Percentiles rank a stretch among this genome's conserved stretches.
These are phyloP conservation scores for Chaetodon trifasciatus DNA, from an alignment of 2,797 vertebrate genomes.

Conservation along the genomic window DNA sequence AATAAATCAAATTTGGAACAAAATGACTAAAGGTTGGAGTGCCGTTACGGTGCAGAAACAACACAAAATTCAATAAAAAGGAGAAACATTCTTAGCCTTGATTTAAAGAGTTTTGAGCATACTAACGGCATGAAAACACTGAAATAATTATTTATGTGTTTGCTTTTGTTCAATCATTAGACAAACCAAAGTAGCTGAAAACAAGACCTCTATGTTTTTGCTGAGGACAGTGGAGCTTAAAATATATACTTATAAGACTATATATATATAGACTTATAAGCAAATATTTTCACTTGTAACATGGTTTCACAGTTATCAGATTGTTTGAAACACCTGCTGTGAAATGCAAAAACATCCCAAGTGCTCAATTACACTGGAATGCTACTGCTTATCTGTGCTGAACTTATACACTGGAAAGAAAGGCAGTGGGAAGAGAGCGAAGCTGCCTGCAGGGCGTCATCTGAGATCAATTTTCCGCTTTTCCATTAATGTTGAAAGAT, in stretches of 20 bases:
- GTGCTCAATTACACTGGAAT: conserved; percentile 36
- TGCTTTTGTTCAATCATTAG: not conserved
- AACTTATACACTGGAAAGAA: conserved; percentile 25
- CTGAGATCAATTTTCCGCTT: conserved; percentile 57
- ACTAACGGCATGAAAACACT: not conserved
- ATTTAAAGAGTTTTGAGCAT: not conserved
- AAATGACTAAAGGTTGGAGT: not conserved
- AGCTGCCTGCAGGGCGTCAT: conserved; percentile 41
- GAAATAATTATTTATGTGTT: not conserved
- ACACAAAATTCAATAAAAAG: not conserved
- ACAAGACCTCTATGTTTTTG: not conserved
- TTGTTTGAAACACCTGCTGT: conserved; percentile 34
- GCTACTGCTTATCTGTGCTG: conserved; percentile 33
- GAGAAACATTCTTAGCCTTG: not conserved
- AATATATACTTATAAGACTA: no score
- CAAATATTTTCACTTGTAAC: not conserved
- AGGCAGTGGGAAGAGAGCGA: conserved; percentile 19
- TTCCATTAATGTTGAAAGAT: conserved; percentile 39
- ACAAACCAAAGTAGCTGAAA: not conserved
- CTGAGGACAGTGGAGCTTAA: not conserved
- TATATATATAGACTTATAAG: not conserved
- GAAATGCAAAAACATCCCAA: not conserved
- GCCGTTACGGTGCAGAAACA: not conserved
- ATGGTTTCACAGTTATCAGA: conserved; percentile 19
- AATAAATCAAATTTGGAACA: not conserved